These are phyloP conservation scores for Athripsodes cinereus DNA, from an alignment of 2,888 invertebrate species.

Conservation along the genomic window DNA sequence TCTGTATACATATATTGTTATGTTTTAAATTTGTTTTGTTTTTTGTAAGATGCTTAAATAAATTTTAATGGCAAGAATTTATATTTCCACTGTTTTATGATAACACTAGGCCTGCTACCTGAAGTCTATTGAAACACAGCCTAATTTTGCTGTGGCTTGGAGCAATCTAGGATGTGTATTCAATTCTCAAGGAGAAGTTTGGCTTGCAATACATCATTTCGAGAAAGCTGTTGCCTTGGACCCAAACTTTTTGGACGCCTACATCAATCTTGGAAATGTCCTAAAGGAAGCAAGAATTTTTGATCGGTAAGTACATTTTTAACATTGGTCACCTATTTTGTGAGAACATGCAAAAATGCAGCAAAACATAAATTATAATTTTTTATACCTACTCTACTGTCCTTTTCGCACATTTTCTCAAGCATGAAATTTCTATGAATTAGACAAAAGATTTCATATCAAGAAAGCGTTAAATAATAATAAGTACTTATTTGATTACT, in stretches of 20 bases:
- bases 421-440: too few species aligned
- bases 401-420: too few species aligned
- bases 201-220: slow-evolving; percentile 99
- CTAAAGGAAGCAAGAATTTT: slow-evolving; percentile 99
- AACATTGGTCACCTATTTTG: too few species aligned
- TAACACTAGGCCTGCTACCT: slow-evolving; percentile 88
- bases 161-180: slow-evolving; percentile 99
- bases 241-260: slow-evolving; percentile 98
- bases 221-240: slow-evolving; percentile 99
- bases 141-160: slow-evolving; percentile 99
- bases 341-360: too few species aligned
- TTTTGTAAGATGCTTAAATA: neutral
- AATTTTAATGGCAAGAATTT: neutral
- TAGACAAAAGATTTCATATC: too few species aligned
- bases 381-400: too few species aligned
- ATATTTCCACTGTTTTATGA: too few species aligned
- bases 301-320: slow-evolving; percentile 70
- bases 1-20: too few species aligned
- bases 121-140: slow-evolving; percentile 99
- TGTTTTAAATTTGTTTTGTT: too few species aligned
- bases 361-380: too few species aligned
- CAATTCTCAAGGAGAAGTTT: slow-evolving; percentile 98
- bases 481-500: too few species aligned
- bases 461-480: too few species aligned
- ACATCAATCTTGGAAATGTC: slow-evolving; percentile 99